A percentile compares a stretch with the other conserved stretches of the same genome.
Evolutionary conservation across 37 sponge, comb jelly and placozoan genomes (phyloP).

Genomic region (Theonella swinhoei): DNA sequence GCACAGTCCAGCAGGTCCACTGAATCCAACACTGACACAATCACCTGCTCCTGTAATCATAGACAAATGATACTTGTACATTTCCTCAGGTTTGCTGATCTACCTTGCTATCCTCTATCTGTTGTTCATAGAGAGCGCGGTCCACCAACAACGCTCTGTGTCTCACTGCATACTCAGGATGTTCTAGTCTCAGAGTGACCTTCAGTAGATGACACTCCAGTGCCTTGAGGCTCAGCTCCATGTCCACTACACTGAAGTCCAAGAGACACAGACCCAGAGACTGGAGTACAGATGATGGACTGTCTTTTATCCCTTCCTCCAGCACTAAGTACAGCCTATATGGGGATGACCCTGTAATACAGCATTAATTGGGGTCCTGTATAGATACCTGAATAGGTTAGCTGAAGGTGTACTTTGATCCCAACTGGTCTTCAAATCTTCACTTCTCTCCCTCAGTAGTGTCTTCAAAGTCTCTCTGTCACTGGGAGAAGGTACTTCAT

Average conservation of each 20-base stretch:
- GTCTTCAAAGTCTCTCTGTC: not conserved
- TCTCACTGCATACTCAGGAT: conserved; percentile 32
- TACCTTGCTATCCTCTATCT: conserved; percentile 29
- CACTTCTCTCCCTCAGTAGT: not conserved
- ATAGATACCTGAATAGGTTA: not conserved
- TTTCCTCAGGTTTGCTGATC: not conserved
- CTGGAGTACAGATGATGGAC: not conserved
- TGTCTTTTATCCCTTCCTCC: conserved; percentile 6
- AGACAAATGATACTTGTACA: not conserved
- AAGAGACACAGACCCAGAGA: not conserved
- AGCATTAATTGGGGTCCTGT: too few species aligned
- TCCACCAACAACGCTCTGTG: conserved; percentile 62
- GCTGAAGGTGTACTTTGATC: not conserved
- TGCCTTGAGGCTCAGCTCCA: conserved; percentile 44
- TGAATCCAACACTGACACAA: not conserved
- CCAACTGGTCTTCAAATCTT: not conserved
- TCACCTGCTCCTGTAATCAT: conserved; percentile 4
- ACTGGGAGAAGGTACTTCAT: not conserved
- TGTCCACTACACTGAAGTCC: conserved; percentile 15
- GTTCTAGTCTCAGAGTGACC: conserved; percentile 28
- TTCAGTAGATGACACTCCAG: conserved; percentile 29
- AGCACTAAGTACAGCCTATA: conserved; percentile 44
- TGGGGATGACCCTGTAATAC: not conserved
- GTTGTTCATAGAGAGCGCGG: conserved; percentile 45
- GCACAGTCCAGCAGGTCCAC: not conserved